phyloP scores from a whole-genome alignment of 2,797 vertebrate species.

The Taenioides sp. region DNA sequence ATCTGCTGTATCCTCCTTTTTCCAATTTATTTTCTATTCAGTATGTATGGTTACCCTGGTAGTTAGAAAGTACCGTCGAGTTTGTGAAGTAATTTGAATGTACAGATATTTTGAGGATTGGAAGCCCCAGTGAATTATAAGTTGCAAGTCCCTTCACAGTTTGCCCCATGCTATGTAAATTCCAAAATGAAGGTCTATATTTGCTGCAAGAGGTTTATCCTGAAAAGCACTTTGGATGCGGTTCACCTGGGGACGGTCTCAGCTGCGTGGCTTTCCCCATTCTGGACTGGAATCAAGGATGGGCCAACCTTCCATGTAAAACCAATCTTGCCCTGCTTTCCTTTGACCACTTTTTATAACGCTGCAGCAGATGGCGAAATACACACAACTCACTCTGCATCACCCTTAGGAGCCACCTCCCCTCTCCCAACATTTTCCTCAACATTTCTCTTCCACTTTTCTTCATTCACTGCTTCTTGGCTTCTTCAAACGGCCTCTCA shows the following conservation, averaged over 20 bases:
- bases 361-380: slow-evolving; percentile 66
- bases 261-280: slow-evolving; percentile 37
- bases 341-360: slow-evolving; percentile 58
- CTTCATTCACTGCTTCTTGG: slow-evolving; percentile 35
- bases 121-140: background rate
- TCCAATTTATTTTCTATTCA: background rate
- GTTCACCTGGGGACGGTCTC: slow-evolving; percentile 32
- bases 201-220: slow-evolving; percentile 1
- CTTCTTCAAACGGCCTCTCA: slow-evolving; percentile 26
- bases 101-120: background rate
- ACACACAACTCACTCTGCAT: slow-evolving; percentile 38
- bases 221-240: slow-evolving; percentile 20
- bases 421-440: slow-evolving; percentile 61
- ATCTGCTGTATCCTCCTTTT: background rate
- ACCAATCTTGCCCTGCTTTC: slow-evolving; percentile 63
- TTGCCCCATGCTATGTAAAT: background rate
- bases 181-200: background rate
- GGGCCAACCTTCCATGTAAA: slow-evolving; percentile 56
- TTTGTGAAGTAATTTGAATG: background rate
- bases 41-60: too few relatives aligned
- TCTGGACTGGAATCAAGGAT: slow-evolving; percentile 45
- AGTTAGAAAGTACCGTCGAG: background rate
- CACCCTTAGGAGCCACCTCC: slow-evolving; percentile 50
- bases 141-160: background rate
- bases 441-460: slow-evolving; percentile 48